Percentiles rank a stretch among this genome's conserved stretches.
phyloP scores from a whole-genome alignment of 2,888 invertebrate species.

The Perizoma flavofasciatum region DNA sequence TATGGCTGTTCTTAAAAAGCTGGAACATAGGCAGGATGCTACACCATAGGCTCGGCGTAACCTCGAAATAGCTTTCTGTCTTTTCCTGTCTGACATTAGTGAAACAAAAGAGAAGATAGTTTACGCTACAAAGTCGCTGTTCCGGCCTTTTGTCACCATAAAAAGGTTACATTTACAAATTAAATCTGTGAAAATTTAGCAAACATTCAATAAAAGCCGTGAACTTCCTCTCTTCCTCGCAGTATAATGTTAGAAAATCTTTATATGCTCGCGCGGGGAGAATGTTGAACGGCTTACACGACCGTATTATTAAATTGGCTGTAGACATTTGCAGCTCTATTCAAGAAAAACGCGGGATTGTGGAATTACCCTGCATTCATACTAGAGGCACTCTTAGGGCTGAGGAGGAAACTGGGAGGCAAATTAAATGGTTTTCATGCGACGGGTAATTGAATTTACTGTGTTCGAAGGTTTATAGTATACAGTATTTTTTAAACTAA shows the following conservation, averaged over 20 bases:
- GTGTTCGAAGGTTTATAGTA: not conserved
- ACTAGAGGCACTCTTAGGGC: conserved; percentile 7
- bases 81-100: too few relatives aligned
- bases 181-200: not conserved
- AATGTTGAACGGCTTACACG: conserved; percentile 55
- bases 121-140: too few relatives aligned
- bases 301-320: conserved; percentile 70
- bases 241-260: conserved; percentile 57
- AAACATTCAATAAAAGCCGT: conserved; percentile 24
- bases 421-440: conserved; percentile 21
- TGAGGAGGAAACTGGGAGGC: conserved; percentile 1
- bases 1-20: too few relatives aligned
- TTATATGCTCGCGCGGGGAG: conserved; percentile 38
- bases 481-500: too few relatives aligned
- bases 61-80: too few relatives aligned
- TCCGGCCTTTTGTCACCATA: too few relatives aligned
- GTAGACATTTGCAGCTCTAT: conserved; percentile 55
- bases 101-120: too few relatives aligned
- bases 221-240: conserved; percentile 10
- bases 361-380: conserved; percentile 45
- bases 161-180: too few relatives aligned
- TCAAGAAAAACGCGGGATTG: conserved; percentile 55
- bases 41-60: too few relatives aligned
- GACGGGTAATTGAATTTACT: not conserved
- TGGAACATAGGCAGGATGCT: too few relatives aligned